These are phyloP conservation scores for Sternotherus odoratus DNA, from an alignment of 2,797 vertebrate genomes.

Conservation along the genomic window DNA sequence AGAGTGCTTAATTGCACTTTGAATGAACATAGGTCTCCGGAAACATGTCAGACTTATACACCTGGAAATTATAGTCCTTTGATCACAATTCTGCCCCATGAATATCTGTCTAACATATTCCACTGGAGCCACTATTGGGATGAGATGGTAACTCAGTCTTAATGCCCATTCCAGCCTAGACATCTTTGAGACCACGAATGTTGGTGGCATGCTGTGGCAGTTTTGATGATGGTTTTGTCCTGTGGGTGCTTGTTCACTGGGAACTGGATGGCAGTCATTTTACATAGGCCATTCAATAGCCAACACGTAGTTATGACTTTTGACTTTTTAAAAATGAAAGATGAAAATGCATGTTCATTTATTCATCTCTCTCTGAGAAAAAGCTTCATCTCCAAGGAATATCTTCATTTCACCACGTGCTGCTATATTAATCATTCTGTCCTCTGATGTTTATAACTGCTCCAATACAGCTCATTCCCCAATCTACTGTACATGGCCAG, in stretches of 20 bases:
- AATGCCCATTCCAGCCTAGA: neutral
- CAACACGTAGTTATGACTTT: neutral
- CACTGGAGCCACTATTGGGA: rapidly evolving
- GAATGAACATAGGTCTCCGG: neutral
- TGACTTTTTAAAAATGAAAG: neutral
- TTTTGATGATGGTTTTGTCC: neutral
- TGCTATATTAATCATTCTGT: neutral
- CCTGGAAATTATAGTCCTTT: neutral
- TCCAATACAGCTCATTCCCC: neutral
- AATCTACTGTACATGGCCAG: neutral
- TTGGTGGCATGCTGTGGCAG: neutral
- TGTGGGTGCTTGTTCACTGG: neutral
- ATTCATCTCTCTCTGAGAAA: neutral
- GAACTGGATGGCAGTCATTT: neutral
- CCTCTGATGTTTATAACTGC: neutral
- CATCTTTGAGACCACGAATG: neutral
- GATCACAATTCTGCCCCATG: neutral
- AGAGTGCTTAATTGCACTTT: neutral
- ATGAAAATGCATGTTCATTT: neutral
- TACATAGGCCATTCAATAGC: neutral
- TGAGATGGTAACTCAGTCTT: neutral
- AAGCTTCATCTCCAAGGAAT: neutral
- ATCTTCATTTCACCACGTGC: neutral
- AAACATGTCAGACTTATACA: neutral
- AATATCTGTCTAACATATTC: neutral